Evolutionary conservation across 2,888 invertebrate genomes (phyloP).

Genomic region (Anoplius nigerrimus): DNA sequence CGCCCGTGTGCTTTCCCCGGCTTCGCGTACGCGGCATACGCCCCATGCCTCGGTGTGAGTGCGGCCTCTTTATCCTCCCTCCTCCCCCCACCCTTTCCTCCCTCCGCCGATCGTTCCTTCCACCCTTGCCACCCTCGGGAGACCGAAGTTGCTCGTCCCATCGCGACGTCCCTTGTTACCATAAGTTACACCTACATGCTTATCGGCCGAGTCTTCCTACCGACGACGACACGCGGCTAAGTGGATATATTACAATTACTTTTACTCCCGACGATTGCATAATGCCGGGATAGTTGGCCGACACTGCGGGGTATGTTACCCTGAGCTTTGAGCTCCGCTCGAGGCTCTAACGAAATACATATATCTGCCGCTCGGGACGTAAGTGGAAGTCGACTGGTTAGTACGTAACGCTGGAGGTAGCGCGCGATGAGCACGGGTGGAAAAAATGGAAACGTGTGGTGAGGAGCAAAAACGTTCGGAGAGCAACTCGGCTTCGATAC

Average conservation of each 20-base stretch:
- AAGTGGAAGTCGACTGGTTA: no score
- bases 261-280: slow-evolving; percentile 23
- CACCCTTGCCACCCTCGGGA: not conserved
- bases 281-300: not conserved
- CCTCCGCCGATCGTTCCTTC: not conserved
- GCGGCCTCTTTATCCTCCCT: not conserved
- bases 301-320: no score
- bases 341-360: no score
- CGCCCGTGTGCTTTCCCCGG: not conserved
- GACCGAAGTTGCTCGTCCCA: not conserved
- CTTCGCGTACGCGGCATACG: not conserved
- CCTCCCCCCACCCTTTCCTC: slow-evolving; percentile 16
- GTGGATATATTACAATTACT: slow-evolving; percentile 50
- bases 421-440: no score
- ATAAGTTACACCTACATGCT: slow-evolving; percentile 59
- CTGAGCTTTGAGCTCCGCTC: no score
- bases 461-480: no score
- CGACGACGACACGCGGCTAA: not conserved
- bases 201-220: slow-evolving; percentile 33
- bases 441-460: no score
- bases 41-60: not conserved
- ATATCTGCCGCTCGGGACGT: no score
- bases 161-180: slow-evolving; percentile 49
- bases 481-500: no score
- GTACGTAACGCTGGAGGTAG: no score